Evolutionary conservation across 2,113 vertebrate species (phyloP).

Genomic region (Odocoileus virginianus): DNA sequence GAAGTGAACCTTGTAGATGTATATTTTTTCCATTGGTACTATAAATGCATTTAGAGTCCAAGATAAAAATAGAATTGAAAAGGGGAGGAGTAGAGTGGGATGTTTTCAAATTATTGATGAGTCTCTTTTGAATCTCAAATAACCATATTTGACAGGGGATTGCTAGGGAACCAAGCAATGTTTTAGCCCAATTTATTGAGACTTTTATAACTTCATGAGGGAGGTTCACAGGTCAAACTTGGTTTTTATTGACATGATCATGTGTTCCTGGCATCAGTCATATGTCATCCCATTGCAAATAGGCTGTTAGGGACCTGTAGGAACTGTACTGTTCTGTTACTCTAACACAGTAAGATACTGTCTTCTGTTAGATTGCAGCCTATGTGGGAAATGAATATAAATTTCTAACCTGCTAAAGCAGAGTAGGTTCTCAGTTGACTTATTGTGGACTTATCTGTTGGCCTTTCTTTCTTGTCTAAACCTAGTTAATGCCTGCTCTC

Average conservation of each 20-base stretch:
- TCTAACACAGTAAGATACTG: background rate
- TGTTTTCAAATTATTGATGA: constrained; percentile 54
- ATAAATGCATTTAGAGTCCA: constrained; percentile 60
- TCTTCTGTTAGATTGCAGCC: background rate
- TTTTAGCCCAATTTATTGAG: constrained; percentile 52
- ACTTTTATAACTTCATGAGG: constrained; percentile 58
- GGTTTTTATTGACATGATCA: constrained; percentile 41
- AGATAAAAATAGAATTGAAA: constrained; percentile 72
- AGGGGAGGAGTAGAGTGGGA: constrained; percentile 38
- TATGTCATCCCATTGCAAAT: background rate
- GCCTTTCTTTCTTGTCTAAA: background rate
- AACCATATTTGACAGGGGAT: constrained; percentile 60
- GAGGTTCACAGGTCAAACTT: constrained; percentile 30
- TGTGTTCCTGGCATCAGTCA: constrained; percentile 42
- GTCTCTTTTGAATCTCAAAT: constrained; percentile 51
- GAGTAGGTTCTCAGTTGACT: background rate
- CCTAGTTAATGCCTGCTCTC: background rate
- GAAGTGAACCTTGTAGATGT: constrained; percentile 70
- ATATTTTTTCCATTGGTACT: constrained; percentile 63
- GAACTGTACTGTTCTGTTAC: background rate
- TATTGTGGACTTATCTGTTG: background rate
- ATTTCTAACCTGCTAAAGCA: background rate
- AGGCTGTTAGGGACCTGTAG: constrained; percentile 38
- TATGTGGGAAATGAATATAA: background rate
- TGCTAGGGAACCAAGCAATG: constrained; percentile 34